These are phyloP conservation scores for Crotalus tigris DNA, from an alignment of 2,113 vertebrate species.

Conservation along the genomic window DNA sequence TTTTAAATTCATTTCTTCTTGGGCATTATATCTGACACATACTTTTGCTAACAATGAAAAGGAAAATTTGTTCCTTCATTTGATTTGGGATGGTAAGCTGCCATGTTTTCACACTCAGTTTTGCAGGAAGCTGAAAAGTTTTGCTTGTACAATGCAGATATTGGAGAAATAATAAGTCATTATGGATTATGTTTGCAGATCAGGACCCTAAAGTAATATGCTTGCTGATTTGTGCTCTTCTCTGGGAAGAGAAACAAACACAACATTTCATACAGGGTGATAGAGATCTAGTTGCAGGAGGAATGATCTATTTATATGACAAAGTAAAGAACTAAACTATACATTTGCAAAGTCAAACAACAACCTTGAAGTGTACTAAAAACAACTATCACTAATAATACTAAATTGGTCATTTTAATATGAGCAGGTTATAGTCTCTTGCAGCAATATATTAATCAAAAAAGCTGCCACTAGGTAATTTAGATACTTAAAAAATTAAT, in stretches of 20 bases:
- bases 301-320: conserved; percentile 30
- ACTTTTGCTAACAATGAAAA: conserved; percentile 16
- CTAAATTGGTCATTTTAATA: not conserved
- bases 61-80: not conserved
- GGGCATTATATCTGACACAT: conserved; percentile 22
- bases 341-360: conserved; percentile 15
- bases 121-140: conserved; percentile 34
- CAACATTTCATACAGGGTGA: conserved; percentile 46
- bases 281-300: conserved; percentile 45
- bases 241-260: conserved; percentile 36
- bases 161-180: conserved; percentile 15
- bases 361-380: conserved; percentile 1
- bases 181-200: conserved; percentile 36
- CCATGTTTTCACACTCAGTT: not conserved
- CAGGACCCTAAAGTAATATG: conserved; percentile 47
- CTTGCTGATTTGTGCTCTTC: conserved; percentile 39
- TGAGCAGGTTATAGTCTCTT: not conserved
- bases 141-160: conserved; percentile 27
- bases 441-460: not conserved
- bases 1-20: conserved; percentile 25
- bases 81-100: conserved; percentile 21
- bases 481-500: not conserved
- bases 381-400: not conserved
- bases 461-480: not conserved
- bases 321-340: conserved; percentile 42